phyloP scores from a whole-genome alignment of 2,113 vertebrate genomes.

The Rana temporaria region DNA sequence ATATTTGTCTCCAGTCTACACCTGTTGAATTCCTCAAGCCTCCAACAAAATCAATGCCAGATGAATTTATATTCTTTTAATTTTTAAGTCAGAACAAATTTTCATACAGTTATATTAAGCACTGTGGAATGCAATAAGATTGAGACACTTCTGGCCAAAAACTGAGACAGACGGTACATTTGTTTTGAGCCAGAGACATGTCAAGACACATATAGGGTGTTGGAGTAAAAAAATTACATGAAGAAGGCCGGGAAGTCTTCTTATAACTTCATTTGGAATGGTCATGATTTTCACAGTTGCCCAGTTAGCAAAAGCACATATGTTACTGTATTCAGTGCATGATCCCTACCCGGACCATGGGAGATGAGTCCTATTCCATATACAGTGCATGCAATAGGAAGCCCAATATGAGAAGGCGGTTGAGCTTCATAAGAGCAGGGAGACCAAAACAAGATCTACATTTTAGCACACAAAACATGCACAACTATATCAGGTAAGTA shows the following conservation, averaged over 20 bases:
- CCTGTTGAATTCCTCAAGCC: conserved; percentile 51
- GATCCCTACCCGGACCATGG: too few relatives aligned
- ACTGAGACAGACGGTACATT: neutral
- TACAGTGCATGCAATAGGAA: too few relatives aligned
- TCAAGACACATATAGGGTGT: conserved; percentile 1
- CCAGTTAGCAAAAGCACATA: too few relatives aligned
- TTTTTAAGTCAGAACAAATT: conserved; percentile 49
- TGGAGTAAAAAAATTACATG: neutral
- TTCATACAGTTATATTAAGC: conserved; percentile 8
- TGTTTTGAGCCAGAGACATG: neutral
- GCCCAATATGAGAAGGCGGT: too few relatives aligned
- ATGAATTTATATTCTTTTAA: conserved; percentile 44
- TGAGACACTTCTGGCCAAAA: conserved; percentile 12
- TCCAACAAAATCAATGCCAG: conserved; percentile 45
- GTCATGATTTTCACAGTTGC: neutral
- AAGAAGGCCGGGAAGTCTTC: neutral
- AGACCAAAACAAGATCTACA: too few relatives aligned
- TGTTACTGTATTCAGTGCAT: too few relatives aligned
- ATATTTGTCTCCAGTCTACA: conserved; percentile 42
- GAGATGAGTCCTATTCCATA: too few relatives aligned
- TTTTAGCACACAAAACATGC: too few relatives aligned
- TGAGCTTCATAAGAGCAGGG: too few relatives aligned
- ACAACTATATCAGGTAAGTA: too few relatives aligned
- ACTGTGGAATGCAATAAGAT: conserved; percentile 33
- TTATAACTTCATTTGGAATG: neutral